Conservation (phyloP, 2,113 vertebrate genomes). For the Scomber japonicus region DNA sequence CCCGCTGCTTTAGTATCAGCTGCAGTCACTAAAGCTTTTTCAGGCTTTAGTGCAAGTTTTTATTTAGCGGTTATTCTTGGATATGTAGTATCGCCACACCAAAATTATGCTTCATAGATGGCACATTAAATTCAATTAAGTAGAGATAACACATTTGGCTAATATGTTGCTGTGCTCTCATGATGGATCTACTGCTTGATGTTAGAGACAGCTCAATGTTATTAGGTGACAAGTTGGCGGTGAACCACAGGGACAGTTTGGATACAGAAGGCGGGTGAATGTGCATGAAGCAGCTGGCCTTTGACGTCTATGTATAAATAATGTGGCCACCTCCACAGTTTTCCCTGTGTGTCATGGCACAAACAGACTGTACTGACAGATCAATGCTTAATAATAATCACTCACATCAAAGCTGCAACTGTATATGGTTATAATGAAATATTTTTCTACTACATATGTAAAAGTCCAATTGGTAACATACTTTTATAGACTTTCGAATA, state of each 20-base stretch:
- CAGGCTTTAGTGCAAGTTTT: constrained; percentile 1
- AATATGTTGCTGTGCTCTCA: constrained; percentile 1
- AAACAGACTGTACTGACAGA: constrained; percentile 4
- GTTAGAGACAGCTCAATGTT: constrained; percentile 36
- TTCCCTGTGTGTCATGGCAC: constrained; percentile 15
- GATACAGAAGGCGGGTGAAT: not conserved
- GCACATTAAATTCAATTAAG: constrained; percentile 13
- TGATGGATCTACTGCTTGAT: constrained; percentile 34
- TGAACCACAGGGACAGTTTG: constrained; percentile 22
- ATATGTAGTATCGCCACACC: not conserved
- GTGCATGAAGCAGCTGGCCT: constrained; percentile 48
- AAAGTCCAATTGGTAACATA: not conserved
- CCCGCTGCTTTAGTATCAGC: constrained; percentile 1
- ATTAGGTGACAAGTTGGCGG: constrained; percentile 31
- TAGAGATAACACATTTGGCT: constrained; percentile 16
- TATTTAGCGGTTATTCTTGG: too few relatives aligned
- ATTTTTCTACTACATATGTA: not conserved
- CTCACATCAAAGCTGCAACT: constrained; percentile 12
- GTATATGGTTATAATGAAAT: not conserved
- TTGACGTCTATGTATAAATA: constrained; percentile 7
- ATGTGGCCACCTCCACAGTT: constrained; percentile 13
- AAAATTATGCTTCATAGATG: constrained; percentile 19
- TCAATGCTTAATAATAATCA: not conserved
- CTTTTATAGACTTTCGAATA: not conserved
- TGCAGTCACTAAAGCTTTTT: not conserved